A percentile compares a stretch with the other conserved stretches of the same genome.
phyloP scores from a whole-genome alignment of 2,113 vertebrate species.

The Neodon shergylaensis region DNA sequence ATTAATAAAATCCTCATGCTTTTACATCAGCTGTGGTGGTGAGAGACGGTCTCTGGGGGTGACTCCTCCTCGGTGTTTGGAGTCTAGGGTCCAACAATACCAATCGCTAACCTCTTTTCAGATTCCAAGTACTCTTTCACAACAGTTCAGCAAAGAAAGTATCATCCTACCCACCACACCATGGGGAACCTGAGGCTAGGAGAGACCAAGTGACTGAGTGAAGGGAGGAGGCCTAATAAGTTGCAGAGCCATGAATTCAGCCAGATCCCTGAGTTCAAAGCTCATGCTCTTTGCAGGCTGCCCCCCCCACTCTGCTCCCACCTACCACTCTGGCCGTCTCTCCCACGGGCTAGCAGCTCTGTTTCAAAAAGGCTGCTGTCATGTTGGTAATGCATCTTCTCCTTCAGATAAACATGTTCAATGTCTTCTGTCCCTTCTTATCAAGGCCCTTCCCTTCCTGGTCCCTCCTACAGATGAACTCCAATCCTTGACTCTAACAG shows the following conservation, averaged over 20 bases:
- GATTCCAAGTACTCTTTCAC: slow-evolving; percentile 20
- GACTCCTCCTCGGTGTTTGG: too few relatives aligned
- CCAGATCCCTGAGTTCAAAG: not conserved
- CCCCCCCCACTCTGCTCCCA: not conserved
- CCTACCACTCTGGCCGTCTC: not conserved
- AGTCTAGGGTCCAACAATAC: not conserved
- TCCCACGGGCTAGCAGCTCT: not conserved
- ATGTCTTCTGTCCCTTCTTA: not conserved
- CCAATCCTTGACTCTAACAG: not conserved
- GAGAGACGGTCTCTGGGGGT: too few relatives aligned
- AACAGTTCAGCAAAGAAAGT: not conserved
- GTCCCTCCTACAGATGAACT: not conserved
- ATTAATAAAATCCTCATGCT: too few relatives aligned
- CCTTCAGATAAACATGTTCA: not conserved
- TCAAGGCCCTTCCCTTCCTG: not conserved
- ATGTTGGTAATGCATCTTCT: not conserved
- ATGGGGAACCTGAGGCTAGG: not conserved
- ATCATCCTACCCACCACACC: not conserved
- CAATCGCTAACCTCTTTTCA: not conserved
- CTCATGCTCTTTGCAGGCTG: not conserved
- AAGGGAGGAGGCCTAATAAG: not conserved
- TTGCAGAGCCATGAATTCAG: not conserved
- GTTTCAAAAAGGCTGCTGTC: slow-evolving; percentile 34
- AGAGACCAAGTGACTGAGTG: not conserved
- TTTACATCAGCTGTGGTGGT: too few relatives aligned